phyloP scores from a whole-genome alignment of 2,888 invertebrate genomes.

The Folsomia candida region DNA sequence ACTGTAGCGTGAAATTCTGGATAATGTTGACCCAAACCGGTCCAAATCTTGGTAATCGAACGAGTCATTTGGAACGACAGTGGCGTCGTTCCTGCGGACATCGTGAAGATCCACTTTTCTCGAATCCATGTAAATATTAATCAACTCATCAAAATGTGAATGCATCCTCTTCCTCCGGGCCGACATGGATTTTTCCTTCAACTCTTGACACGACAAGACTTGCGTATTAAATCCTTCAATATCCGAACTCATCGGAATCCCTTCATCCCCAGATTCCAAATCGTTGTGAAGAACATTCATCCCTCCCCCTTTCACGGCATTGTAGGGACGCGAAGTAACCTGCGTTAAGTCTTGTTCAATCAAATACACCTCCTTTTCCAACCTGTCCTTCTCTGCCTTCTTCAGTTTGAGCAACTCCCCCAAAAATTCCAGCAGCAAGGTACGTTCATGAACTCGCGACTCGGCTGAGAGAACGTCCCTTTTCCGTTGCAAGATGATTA shows the following conservation, averaged over 20 bases:
- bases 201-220: conserved; percentile 25
- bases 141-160: conserved; percentile 84
- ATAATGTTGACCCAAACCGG: conserved; percentile 78
- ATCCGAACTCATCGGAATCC: conserved; percentile 12
- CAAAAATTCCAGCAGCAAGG: conserved; percentile 79
- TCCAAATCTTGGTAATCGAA: conserved; percentile 58
- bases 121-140: conserved; percentile 78
- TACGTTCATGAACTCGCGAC: conserved; percentile 73
- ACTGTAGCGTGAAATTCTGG: conserved; percentile 78
- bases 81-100: conserved; percentile 49
- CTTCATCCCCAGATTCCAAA: not conserved
- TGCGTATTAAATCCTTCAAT: conserved; percentile 43
- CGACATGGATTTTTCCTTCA: conserved; percentile 60
- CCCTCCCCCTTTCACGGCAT: too few species aligned
- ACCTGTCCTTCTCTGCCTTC: conserved; percentile 65
- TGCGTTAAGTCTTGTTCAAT: conserved; percentile 69
- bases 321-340: conserved; percentile 22
- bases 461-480: conserved; percentile 79
- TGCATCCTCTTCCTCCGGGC: conserved; percentile 72
- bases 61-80: conserved; percentile 43
- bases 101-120: conserved; percentile 72
- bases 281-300: not conserved
- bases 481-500: conserved; percentile 73
- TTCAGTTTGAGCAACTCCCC: conserved; percentile 72
- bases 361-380: conserved; percentile 69